phyloP scores from a whole-genome alignment of 2,113 vertebrate genomes.

The Nerophis lumbriciformis region DNA sequence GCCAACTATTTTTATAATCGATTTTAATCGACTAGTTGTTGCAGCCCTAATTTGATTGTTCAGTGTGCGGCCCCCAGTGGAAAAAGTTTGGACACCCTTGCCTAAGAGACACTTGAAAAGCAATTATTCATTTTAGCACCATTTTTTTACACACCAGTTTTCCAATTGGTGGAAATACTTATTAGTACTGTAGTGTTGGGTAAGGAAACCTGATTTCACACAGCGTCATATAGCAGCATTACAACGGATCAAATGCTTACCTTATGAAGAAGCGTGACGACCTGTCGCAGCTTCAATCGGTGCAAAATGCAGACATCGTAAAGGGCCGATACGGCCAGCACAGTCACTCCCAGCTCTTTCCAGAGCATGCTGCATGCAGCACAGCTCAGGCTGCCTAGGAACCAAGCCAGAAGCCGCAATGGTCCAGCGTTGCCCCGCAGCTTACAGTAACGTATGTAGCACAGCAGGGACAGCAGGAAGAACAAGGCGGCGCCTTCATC shows the following conservation, averaged over 20 bases:
- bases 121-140: too few species aligned
- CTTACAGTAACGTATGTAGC: conserved; percentile 84
- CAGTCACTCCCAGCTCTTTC: conserved; percentile 98
- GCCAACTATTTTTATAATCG: too few species aligned
- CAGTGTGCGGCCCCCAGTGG: too few species aligned
- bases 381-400: conserved; percentile 79
- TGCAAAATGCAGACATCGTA: conserved; percentile 92
- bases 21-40: too few species aligned
- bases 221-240: conserved; percentile 10
- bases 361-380: conserved; percentile 95
- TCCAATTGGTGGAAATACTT: too few species aligned
- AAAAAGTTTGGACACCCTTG: too few species aligned
- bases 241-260: conserved; percentile 66
- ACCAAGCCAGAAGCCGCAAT: conserved; percentile 78
- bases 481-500: conserved; percentile 93
- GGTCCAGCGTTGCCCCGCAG: conserved; percentile 47
- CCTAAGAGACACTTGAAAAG: too few species aligned
- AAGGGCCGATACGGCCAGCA: conserved; percentile 85
- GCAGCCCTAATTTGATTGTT: too few species aligned
- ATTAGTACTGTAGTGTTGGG: too few species aligned
- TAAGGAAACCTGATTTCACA: conserved; percentile 20
- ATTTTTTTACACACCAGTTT: too few species aligned
- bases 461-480: conserved; percentile 89
- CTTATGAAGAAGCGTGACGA: conserved; percentile 82
- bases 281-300: conserved; percentile 80